These are phyloP conservation scores for Anolis carolinensis DNA, from an alignment of 2,113 vertebrate species.

Conservation along the genomic window DNA sequence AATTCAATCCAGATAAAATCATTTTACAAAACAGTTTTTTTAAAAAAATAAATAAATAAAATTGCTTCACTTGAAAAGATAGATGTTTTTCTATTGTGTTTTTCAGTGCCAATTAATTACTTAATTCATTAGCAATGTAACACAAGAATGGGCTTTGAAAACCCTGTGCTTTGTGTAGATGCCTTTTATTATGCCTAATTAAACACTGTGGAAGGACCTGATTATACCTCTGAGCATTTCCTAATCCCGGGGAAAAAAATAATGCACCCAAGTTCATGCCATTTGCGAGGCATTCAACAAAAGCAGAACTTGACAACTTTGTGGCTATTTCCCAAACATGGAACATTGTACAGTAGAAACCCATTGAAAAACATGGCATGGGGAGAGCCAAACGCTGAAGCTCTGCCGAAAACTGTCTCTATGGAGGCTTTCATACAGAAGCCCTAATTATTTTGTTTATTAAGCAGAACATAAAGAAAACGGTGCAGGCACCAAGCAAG, in stretches of 20 bases:
- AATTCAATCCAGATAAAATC: conserved; percentile 51
- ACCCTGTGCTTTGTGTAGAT: conserved; percentile 76
- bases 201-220: conserved; percentile 79
- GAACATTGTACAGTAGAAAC: conserved; percentile 16
- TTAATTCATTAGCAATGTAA: conserved; percentile 80
- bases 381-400: conserved; percentile 5
- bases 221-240: conserved; percentile 80
- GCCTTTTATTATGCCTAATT: conserved; percentile 83
- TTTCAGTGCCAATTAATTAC: conserved; percentile 79
- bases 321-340: conserved; percentile 6
- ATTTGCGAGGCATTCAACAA: conserved; percentile 54
- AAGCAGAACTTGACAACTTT: conserved; percentile 60
- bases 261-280: conserved; percentile 30
- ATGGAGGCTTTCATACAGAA: fast-evolving
- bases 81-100: conserved; percentile 72
- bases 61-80: conserved; percentile 65
- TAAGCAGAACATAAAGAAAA: conserved; percentile 44
- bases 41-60: conserved; percentile 28
- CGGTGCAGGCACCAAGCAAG: neutral
- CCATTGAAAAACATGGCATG: neutral
- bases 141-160: conserved; percentile 77
- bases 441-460: conserved; percentile 11
- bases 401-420: neutral
- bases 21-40: conserved; percentile 61
- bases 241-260: conserved; percentile 66